Conservation (phyloP, 2,113 vertebrate species). For the Caretta caretta region DNA sequence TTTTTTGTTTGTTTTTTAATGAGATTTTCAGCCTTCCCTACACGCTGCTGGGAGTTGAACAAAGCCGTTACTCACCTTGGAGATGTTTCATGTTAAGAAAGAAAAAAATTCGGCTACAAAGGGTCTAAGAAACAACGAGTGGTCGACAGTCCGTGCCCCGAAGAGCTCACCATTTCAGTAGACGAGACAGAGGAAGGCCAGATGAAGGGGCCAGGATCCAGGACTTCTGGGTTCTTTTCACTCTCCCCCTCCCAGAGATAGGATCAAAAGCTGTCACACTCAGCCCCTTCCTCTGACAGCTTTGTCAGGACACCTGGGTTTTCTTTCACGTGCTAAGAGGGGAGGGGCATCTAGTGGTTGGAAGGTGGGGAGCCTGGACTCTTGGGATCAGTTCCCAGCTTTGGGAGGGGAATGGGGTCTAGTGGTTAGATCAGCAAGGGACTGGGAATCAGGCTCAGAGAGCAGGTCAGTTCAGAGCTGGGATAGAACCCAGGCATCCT, state of each 20-base stretch:
- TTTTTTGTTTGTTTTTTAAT: neutral
- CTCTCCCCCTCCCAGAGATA: neutral
- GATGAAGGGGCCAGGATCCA: neutral
- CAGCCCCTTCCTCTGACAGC: neutral
- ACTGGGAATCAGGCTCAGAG: no score
- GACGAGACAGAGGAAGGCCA: neutral
- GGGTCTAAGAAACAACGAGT: no score
- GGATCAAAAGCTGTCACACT: neutral
- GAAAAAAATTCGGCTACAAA: neutral
- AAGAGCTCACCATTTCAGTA: no score
- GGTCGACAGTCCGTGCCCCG: no score
- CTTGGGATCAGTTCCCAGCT: neutral
- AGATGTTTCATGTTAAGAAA: neutral
- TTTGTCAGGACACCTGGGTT: neutral
- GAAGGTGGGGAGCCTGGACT: neutral
- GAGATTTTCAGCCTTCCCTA: neutral
- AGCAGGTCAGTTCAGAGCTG: neutral
- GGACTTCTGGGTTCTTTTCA: neutral
- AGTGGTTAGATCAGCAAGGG: neutral
- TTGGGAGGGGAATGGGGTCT: neutral
- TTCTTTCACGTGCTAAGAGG: neutral
- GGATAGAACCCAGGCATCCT: neutral
- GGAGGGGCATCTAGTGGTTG: neutral
- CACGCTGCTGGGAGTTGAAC: neutral
- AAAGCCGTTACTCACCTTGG: neutral